Conservation (phyloP, 1,140 invertebrate genomes). For the Asbolus verrucosus region DNA sequence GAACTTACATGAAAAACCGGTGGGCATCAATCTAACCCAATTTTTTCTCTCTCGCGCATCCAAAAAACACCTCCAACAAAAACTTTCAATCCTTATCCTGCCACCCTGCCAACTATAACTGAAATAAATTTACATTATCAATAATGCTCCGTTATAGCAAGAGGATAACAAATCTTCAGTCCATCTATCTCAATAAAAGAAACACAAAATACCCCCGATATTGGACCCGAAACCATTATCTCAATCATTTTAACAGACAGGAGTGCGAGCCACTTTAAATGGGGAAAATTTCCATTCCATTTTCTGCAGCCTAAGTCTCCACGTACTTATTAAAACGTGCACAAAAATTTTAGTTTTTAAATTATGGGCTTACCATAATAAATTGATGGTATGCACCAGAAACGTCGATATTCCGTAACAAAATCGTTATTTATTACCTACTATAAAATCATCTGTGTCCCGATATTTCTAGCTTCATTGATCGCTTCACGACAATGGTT, state of each 20-base stretch:
- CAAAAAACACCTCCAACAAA: background rate
- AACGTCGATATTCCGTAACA: too few species aligned
- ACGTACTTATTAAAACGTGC: too few species aligned
- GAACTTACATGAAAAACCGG: conserved; percentile 1
- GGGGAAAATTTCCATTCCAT: background rate
- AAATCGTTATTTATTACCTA: too few species aligned
- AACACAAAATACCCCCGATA: too few species aligned
- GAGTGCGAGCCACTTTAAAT: conserved; percentile 17
- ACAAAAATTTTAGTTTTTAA: too few species aligned
- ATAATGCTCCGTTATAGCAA: conserved; percentile 30
- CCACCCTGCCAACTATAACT: conserved; percentile 31
- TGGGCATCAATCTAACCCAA: conserved; percentile 13
- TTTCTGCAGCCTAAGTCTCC: background rate
- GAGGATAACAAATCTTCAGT: conserved; percentile 31
- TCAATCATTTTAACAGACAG: conserved; percentile 36
- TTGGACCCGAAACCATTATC: conserved; percentile 17
- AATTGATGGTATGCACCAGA: too few species aligned
- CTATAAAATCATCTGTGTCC: too few species aligned
- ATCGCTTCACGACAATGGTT: too few species aligned
- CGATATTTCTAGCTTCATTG: too few species aligned
- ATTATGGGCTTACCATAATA: too few species aligned
- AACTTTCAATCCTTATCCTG: conserved; percentile 9
- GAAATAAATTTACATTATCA: conserved; percentile 39
- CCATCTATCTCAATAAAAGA: conserved; percentile 38
- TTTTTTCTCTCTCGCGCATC: conserved; percentile 9